Base-by-base conservation (phyloP, 2,797 vertebrate species). In the Halcyon smyrnensis region DNA sequence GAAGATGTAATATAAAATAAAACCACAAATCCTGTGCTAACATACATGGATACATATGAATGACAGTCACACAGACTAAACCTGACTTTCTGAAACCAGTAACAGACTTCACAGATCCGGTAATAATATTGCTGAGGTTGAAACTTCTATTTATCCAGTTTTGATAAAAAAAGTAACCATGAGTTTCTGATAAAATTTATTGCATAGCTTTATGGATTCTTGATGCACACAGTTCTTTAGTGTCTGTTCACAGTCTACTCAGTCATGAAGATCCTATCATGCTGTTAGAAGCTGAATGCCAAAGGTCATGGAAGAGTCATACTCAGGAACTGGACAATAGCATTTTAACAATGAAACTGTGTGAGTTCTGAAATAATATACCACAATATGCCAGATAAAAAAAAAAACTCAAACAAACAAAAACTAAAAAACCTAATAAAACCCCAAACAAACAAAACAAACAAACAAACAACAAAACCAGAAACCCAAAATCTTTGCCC, bases 1-100 rank as follows among this genome's bases (percentile, higher is more conserved):
- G 11, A 34, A 36, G 92, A 96, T 39, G 20, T 89, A 81, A 89
- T 87, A 89, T 92, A 80, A 93, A 96, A 91, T 78, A 78, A 94
- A 95, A 79, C 73, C 67, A 88, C 16, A 73, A 95, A 86, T 77
- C 74, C 41, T 75, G 21, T 78, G 45, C 32, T 95, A 92, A 65
- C 71, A 64, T 91, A 91, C 32, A 70, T 77, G 63, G 79, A 67
- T 80, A 64, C 51, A 60, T 45, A 54, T 62, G 67, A 91, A 74
- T 89, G 59, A 63, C 64, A 84, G 71, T 78, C 48, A 60, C 43
- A 59, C 0, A 2, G 54, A 65, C 64, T 91, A 73, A 64, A 75
- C 5, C 60, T 59, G 32, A 65, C 34, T 93, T 93, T 30, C 62
- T 92, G 57, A 87, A 87, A 87, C 20, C 21, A 39, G 45, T 71